These are phyloP conservation scores for Gastrophysa polygoni DNA, from an alignment of 2,888 invertebrate genomes.

Conservation along the genomic window DNA sequence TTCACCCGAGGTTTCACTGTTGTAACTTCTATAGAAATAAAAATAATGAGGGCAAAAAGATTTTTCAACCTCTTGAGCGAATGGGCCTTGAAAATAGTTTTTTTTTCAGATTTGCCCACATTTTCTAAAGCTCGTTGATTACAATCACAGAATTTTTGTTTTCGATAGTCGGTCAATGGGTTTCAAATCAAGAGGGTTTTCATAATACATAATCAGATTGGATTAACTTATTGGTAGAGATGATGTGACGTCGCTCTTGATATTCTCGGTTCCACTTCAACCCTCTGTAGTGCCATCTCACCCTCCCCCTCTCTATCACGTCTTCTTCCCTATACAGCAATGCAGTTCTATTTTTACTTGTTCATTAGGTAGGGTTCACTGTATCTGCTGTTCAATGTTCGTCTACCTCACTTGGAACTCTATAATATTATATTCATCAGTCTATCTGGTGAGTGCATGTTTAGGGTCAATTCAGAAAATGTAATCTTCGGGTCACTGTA, in stretches of 20 bases:
- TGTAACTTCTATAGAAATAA: too few species aligned
- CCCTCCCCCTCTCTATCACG: background rate
- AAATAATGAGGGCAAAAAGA: too few species aligned
- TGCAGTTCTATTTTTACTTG: conserved; percentile 16
- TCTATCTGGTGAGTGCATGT: background rate
- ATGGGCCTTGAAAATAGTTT: too few species aligned
- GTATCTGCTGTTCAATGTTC: background rate
- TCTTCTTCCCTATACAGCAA: background rate
- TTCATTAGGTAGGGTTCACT: background rate
- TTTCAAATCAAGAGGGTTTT: too few species aligned
- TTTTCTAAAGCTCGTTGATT: too few species aligned
- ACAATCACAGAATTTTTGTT: too few species aligned
- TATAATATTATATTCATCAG: background rate
- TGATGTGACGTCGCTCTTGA: background rate
- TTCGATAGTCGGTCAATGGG: too few species aligned
- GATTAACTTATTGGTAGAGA: background rate
- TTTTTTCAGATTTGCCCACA: too few species aligned
- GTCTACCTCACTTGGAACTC: background rate
- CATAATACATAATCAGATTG: too few species aligned
- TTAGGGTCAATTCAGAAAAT: background rate
- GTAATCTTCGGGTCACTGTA: background rate
- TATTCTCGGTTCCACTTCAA: background rate
- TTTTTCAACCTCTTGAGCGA: too few species aligned
- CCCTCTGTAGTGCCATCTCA: background rate
- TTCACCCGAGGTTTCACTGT: too few species aligned